Percentiles rank a stretch among this genome's conserved stretches.
Conservation (phyloP, 2,113 vertebrate species). For the Aplodontia rufa region DNA sequence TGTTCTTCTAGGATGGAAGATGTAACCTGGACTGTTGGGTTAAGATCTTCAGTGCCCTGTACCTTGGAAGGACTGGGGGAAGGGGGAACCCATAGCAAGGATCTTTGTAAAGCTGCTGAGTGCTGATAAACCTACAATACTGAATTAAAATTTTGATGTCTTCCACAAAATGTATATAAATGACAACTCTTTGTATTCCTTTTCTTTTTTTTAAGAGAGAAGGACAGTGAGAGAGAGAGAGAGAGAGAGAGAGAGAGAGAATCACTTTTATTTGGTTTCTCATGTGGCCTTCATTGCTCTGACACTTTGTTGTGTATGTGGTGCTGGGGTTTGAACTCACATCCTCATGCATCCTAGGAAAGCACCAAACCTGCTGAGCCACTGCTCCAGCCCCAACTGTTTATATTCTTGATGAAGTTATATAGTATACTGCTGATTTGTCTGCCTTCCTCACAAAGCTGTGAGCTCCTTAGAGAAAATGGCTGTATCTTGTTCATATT, state of each 20-base stretch:
- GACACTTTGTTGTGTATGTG: too few species aligned
- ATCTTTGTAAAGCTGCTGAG: background rate
- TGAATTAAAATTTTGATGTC: background rate
- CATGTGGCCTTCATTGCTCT: too few species aligned
- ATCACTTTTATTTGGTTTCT: too few species aligned
- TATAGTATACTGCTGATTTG: background rate
- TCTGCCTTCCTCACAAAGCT: background rate
- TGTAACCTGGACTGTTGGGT: background rate
- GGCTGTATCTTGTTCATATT: background rate
- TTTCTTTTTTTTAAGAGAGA: too few species aligned
- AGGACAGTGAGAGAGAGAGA: too few species aligned
- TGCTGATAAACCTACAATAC: background rate
- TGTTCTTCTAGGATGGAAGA: background rate
- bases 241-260: too few species aligned
- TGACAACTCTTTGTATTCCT: background rate
- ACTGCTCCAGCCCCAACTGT: too few species aligned
- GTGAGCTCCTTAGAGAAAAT: background rate
- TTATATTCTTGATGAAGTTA: background rate
- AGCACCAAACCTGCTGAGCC: too few species aligned
- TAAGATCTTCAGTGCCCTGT: background rate
- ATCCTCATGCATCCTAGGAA: too few species aligned
- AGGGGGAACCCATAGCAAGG: background rate
- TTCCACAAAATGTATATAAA: background rate
- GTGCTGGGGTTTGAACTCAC: too few species aligned
- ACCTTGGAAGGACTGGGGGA: background rate